These are phyloP conservation scores for Rhagophthalmus giganteus DNA, from an alignment of 2,888 invertebrate genomes.

Conservation along the genomic window DNA sequence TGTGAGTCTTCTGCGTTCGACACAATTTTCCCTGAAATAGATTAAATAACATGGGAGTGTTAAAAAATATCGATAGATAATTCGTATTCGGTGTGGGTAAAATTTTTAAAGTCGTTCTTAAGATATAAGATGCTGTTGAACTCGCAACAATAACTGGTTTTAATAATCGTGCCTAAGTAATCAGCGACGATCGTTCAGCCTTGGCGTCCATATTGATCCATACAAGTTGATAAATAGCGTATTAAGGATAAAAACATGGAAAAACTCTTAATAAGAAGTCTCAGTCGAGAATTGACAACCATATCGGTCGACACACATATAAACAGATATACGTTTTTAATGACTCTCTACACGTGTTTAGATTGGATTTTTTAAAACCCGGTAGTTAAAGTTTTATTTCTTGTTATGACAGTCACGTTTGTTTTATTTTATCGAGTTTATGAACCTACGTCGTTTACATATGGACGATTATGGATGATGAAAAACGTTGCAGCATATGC, in stretches of 20 bases:
- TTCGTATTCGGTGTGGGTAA: no score
- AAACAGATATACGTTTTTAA: constrained; percentile 34
- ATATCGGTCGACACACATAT: constrained; percentile 30
- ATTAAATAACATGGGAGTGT: no score
- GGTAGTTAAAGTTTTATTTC: constrained; percentile 34
- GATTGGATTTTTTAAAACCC: constrained; percentile 33
- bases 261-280: constrained; percentile 34
- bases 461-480: constrained; percentile 22
- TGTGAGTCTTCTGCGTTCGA: no score
- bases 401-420: constrained; percentile 23
- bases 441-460: constrained; percentile 12
- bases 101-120: no score
- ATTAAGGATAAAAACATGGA: constrained; percentile 32
- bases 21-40: no score
- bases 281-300: constrained; percentile 24
- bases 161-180: constrained; percentile 30
- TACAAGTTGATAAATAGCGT: constrained; percentile 24
- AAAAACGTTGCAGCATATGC: constrained; percentile 20
- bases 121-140: constrained; percentile 18
- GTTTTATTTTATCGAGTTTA: constrained; percentile 25
- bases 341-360: constrained; percentile 37
- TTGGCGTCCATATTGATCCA: constrained; percentile 28
- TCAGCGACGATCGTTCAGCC: constrained; percentile 28
- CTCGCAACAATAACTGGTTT: constrained; percentile 22
- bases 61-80: no score